These are phyloP conservation scores for Drosophila lacertosa DNA, from an alignment of 1,140 invertebrate genomes.

Conservation along the genomic window DNA sequence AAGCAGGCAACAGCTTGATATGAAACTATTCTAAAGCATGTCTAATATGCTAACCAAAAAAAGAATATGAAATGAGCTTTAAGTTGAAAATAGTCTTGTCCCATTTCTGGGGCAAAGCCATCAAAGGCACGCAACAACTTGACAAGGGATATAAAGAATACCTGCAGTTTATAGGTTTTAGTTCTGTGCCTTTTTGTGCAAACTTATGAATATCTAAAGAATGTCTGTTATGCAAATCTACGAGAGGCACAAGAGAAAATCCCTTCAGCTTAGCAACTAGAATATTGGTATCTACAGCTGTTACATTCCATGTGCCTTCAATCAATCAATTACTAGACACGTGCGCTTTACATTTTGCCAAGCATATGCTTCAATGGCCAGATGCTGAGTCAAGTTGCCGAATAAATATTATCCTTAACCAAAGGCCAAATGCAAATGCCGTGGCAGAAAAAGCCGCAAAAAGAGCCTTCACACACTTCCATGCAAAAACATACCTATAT, in stretches of 20 bases:
- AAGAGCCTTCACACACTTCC: background rate
- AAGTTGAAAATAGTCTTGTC: too few relatives aligned
- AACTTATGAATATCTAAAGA: conserved; percentile 30
- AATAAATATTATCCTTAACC: conserved; percentile 61
- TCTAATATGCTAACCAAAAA: too few relatives aligned
- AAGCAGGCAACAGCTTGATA: background rate
- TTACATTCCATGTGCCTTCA: conserved; percentile 49
- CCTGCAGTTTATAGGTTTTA: background rate
- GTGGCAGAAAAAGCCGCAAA: conserved; percentile 33
- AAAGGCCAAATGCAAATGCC: conserved; percentile 57
- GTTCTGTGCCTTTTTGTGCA: background rate
- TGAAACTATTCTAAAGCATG: background rate
- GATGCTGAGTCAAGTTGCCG: conserved; percentile 42
- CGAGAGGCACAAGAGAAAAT: background rate
- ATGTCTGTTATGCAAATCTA: conserved; percentile 24
- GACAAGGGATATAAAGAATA: background rate
- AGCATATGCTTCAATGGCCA: background rate
- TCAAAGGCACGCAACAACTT: too few relatives aligned
- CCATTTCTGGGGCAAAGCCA: too few relatives aligned
- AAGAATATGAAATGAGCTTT: too few relatives aligned
- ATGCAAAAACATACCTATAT: conserved; percentile 1
- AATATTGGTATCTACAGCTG: conserved; percentile 48
- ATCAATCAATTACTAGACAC: conserved; percentile 67
- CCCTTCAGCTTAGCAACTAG: conserved; percentile 2
- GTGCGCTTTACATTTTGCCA: conserved; percentile 39